A percentile compares a stretch with the other conserved stretches of the same genome.
Conservation (phyloP, 1,140 invertebrate genomes). For the Zophobas morio region DNA sequence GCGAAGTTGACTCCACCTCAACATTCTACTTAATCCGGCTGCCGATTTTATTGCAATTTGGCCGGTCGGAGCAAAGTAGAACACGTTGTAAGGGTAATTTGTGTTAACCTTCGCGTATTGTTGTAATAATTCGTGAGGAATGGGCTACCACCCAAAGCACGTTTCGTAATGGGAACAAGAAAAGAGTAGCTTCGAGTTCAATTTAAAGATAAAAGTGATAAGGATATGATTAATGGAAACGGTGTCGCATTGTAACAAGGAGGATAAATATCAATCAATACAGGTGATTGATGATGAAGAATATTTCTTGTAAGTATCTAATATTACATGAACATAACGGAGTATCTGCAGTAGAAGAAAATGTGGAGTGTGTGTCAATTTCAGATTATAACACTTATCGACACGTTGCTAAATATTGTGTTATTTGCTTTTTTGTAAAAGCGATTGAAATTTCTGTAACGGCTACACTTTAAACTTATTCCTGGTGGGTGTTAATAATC, state of each 20-base stretch:
- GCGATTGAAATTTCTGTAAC: too few species aligned
- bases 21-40: neutral
- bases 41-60: slow-evolving; percentile 7
- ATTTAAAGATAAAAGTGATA: slow-evolving; percentile 19
- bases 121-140: neutral
- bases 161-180: neutral
- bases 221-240: slow-evolving; percentile 3
- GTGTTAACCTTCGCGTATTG: neutral
- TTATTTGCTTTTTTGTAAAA: too few species aligned
- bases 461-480: too few species aligned
- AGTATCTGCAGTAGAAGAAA: neutral
- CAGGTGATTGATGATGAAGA: slow-evolving; percentile 6
- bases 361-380: too few species aligned
- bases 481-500: too few species aligned
- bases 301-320: slow-evolving; percentile 19
- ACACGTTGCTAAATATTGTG: too few species aligned
- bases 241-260: slow-evolving; percentile 10
- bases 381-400: too few species aligned
- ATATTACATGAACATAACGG: slow-evolving; percentile 26
- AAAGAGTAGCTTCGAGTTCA: neutral
- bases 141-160: neutral
- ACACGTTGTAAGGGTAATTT: slow-evolving; percentile 10
- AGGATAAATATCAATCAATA: slow-evolving; percentile 5
- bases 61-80: neutral
- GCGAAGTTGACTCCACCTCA: neutral